A percentile compares a stretch with the other conserved stretches of the same genome.
phyloP scores from a whole-genome alignment of 2,888 invertebrate species.

The Mimumesa dahlbomi region DNA sequence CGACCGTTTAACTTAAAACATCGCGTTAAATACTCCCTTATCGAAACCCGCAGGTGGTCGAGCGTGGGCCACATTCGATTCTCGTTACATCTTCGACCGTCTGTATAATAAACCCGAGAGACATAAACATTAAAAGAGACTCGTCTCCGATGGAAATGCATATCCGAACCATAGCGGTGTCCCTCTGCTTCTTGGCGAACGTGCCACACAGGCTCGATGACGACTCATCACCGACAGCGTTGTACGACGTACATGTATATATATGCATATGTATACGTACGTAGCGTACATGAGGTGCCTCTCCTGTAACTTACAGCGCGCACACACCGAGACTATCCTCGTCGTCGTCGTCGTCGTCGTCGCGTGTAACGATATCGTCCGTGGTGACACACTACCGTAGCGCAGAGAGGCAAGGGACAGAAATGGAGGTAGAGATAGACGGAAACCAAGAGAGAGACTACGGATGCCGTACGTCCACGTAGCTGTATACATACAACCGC shows the following conservation, averaged over 20 bases:
- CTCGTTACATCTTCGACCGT: slow-evolving; percentile 6
- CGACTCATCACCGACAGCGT: slow-evolving; percentile 38
- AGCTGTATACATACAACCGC: slow-evolving; percentile 27
- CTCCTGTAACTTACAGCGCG: slow-evolving; percentile 30
- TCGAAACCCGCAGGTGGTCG: slow-evolving; percentile 45
- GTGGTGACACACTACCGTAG: slow-evolving; percentile 38
- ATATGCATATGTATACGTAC: no score
- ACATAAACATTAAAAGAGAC: slow-evolving; percentile 31
- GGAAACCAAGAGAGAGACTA: slow-evolving; percentile 51
- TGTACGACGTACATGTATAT: slow-evolving; percentile 2
- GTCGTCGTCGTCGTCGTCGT: background rate
- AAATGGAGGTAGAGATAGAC: slow-evolving; percentile 43
- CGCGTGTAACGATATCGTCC: slow-evolving; percentile 52
- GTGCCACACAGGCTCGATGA: slow-evolving; percentile 2
- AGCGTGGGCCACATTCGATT: no score
- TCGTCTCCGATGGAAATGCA: background rate
- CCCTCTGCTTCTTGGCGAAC: background rate
- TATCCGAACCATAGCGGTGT: background rate
- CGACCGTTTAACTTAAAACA: no score
- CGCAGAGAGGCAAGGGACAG: slow-evolving; percentile 31
- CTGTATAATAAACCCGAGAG: slow-evolving; percentile 30
- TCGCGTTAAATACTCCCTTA: slow-evolving; percentile 28
- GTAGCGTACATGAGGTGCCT: no score
- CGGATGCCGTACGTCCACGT: slow-evolving; percentile 46
- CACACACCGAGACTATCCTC: slow-evolving; percentile 9